Conservation (phyloP, 1,140 invertebrate species). For the Marisa cornuarietis region DNA sequence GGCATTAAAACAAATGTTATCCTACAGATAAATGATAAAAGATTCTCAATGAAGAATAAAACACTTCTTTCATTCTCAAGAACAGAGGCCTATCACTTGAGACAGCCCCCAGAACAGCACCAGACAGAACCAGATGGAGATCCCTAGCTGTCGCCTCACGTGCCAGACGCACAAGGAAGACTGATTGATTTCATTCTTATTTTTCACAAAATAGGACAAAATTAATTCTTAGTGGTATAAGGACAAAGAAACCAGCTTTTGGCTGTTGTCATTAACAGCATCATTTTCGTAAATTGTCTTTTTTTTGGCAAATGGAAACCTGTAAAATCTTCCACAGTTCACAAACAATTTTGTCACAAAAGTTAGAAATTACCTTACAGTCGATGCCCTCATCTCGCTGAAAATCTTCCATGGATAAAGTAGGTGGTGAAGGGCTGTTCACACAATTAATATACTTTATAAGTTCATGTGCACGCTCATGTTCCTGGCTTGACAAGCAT, state of each 20-base stretch:
- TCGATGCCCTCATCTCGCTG: slow-evolving; percentile 85
- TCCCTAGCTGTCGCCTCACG: too few relatives aligned
- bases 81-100: too few relatives aligned
- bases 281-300: too few relatives aligned
- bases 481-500: too few relatives aligned
- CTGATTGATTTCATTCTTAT: not conserved
- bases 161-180: too few relatives aligned
- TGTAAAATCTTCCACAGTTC: too few relatives aligned
- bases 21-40: not conserved
- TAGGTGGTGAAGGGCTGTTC: slow-evolving; percentile 69
- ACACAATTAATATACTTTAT: not conserved
- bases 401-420: slow-evolving; percentile 82
- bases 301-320: too few relatives aligned
- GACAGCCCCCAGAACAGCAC: too few relatives aligned
- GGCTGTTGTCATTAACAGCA: too few relatives aligned
- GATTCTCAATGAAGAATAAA: not conserved
- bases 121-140: too few relatives aligned
- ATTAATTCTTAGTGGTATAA: not conserved
- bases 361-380: slow-evolving; percentile 69
- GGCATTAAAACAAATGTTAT: not conserved
- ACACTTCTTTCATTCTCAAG: too few relatives aligned
- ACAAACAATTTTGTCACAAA: not conserved
- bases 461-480: too few relatives aligned
- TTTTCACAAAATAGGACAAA: not conserved
- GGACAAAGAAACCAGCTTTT: not conserved